These are phyloP conservation scores for Nothoprocta pentlandii DNA, from an alignment of 2,113 vertebrate genomes.

Conservation along the genomic window DNA sequence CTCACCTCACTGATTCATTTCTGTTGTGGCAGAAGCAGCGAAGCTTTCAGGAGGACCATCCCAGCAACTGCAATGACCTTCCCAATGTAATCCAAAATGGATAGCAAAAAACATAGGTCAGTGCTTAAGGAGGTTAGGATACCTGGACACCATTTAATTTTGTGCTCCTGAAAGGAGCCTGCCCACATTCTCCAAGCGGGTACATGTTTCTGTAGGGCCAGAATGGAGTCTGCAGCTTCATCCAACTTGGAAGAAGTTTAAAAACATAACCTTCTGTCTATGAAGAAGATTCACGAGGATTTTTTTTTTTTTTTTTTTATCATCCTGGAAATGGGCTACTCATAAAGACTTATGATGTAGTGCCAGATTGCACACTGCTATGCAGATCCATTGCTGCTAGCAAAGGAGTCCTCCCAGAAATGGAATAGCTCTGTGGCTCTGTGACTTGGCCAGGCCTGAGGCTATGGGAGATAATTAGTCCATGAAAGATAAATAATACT, in stretches of 20 bases:
- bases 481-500: neutral
- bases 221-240: neutral
- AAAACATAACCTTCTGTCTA: neutral
- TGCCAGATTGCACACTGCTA: neutral
- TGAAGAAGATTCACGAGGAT: neutral
- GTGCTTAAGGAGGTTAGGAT: neutral
- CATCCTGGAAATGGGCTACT: neutral
- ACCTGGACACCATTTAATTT: neutral
- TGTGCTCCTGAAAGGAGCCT: neutral
- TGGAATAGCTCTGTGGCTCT: neutral
- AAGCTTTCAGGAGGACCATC: neutral
- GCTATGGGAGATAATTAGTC: neutral
- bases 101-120: neutral
- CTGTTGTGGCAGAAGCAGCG: neutral
- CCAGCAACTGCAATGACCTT: neutral
- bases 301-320: neutral
- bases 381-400: neutral
- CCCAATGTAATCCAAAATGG: neutral
- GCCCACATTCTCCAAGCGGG: neutral
- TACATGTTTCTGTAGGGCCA: neutral
- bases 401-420: neutral
- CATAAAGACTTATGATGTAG: accelerated
- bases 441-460: neutral
- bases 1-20: neutral
- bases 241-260: neutral